phyloP scores from a whole-genome alignment of 1,140 invertebrate genomes.

The Eufriesea mexicana region DNA sequence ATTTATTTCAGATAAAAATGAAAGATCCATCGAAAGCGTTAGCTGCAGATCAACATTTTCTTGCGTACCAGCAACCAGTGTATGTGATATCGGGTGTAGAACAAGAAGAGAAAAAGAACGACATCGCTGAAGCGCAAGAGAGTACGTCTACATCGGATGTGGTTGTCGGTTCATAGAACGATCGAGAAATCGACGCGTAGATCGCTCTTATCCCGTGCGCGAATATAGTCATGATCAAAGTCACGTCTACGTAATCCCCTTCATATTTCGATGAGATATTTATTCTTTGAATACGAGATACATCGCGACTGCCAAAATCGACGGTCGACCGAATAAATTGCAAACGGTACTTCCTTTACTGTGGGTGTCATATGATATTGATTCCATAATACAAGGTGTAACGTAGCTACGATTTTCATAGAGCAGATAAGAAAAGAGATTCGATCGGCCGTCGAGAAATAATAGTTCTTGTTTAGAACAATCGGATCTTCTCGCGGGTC shows the following conservation, averaged over 20 bases:
- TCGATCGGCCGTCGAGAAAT: conserved; percentile 52
- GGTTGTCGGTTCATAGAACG: conserved; percentile 35
- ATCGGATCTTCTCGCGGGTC: conserved; percentile 50
- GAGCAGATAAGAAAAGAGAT: neutral
- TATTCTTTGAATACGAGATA: conserved; percentile 53
- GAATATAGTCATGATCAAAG: conserved; percentile 43
- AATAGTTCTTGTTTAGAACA: conserved; percentile 48
- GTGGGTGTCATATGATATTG: neutral
- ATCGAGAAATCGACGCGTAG: neutral
- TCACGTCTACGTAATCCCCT: conserved; percentile 32
- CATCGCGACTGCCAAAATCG: conserved; percentile 46
- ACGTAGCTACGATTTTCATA: conserved; percentile 1
- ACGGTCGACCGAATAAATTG: conserved; percentile 51
- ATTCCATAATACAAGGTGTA: conserved; percentile 7
- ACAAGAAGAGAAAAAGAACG: conserved; percentile 72
- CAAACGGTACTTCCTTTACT: conserved; percentile 13
- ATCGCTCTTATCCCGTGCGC: conserved; percentile 23
- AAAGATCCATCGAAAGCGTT: conserved; percentile 71
- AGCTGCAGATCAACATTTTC: conserved; percentile 75
- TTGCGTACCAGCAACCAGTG: conserved; percentile 78
- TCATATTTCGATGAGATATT: conserved; percentile 48
- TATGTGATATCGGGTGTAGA: conserved; percentile 80
- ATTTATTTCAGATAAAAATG: conserved; percentile 73
- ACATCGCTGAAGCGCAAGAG: conserved; percentile 31
- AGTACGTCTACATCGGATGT: conserved; percentile 44